Conservation (phyloP, 2,888 invertebrate genomes). For the Troilus luridus region DNA sequence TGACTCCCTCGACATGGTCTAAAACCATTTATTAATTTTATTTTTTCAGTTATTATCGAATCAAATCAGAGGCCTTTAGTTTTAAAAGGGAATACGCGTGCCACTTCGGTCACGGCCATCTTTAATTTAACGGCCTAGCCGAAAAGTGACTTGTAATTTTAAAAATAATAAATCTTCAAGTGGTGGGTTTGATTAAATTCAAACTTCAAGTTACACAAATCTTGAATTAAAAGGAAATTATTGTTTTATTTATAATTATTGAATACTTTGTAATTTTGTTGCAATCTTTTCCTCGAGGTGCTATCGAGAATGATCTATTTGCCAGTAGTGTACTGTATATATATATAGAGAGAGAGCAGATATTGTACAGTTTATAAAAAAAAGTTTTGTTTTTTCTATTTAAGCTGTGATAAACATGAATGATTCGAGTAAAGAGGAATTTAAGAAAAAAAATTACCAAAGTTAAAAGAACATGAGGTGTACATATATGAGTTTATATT, state of each 20-base stretch:
- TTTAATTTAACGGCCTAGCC: slow-evolving; percentile 34
- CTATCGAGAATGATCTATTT: slow-evolving; percentile 57
- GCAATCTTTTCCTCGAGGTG: slow-evolving; percentile 50
- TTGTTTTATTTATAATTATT: slow-evolving; percentile 31
- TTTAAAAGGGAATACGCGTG: slow-evolving; percentile 21
- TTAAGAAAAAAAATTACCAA: slow-evolving; percentile 54
- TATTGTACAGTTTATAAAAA: slow-evolving; percentile 53
- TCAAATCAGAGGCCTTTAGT: slow-evolving; percentile 34
- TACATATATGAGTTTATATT: slow-evolving; percentile 47
- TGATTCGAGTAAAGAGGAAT: slow-evolving; percentile 53
- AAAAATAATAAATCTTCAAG: slow-evolving; percentile 45
- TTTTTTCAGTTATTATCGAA: background rate
- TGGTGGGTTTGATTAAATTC: slow-evolving; percentile 54
- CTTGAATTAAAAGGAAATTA: slow-evolving; percentile 50
- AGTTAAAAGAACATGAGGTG: slow-evolving; percentile 50
- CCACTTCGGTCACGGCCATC: slow-evolving; percentile 39
- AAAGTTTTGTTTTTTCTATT: slow-evolving; percentile 47
- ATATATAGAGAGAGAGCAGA: background rate
- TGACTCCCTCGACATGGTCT: slow-evolving; percentile 54
- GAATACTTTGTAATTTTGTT: slow-evolving; percentile 48
- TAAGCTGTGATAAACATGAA: slow-evolving; percentile 56
- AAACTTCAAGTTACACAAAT: slow-evolving; percentile 52
- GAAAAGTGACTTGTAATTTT: background rate
- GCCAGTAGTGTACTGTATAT: slow-evolving; percentile 49
- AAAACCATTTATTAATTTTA: background rate